Percentiles rank a stretch among this genome's conserved stretches.
Conservation (phyloP, 1,140 invertebrate species). For the Hetaerina americana region DNA sequence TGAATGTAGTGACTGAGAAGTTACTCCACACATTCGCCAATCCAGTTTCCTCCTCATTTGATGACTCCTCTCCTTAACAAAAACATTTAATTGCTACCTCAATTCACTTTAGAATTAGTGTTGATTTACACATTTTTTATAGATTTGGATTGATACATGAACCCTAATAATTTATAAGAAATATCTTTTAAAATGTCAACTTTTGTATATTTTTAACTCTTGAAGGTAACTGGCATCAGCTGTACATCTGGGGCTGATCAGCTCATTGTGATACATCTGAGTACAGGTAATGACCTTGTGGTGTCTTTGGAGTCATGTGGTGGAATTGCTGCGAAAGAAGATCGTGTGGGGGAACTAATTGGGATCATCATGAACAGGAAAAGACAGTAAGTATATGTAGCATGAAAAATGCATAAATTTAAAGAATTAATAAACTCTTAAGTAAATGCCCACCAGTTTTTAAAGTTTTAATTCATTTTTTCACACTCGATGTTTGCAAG, state of each 20-base stretch:
- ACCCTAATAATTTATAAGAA: not conserved
- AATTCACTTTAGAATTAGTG: not conserved
- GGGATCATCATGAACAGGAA: conserved; percentile 65
- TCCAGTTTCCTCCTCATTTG: no score
- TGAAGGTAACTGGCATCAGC: conserved; percentile 62
- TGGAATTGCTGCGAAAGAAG: conserved; percentile 47
- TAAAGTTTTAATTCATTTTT: no score
- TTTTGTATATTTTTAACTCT: conserved; percentile 6
- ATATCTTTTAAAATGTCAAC: no score
- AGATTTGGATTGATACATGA: not conserved
- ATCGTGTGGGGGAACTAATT: conserved; percentile 76
- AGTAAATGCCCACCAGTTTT: no score
- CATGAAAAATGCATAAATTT: conserved; percentile 9
- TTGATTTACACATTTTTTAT: not conserved
- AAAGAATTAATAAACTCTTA: no score
- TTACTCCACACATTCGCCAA: no score
- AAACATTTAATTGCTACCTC: no score
- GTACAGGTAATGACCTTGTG: conserved; percentile 80
- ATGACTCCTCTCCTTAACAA: no score
- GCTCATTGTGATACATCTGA: conserved; percentile 77
- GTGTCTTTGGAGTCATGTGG: conserved; percentile 49
- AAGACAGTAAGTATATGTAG: conserved; percentile 58
- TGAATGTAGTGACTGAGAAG: no score
- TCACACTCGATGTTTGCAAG: no score
- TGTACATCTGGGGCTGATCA: conserved; percentile 76